Conservation (phyloP, 2,888 invertebrate species). For the Abscondita cerata region DNA sequence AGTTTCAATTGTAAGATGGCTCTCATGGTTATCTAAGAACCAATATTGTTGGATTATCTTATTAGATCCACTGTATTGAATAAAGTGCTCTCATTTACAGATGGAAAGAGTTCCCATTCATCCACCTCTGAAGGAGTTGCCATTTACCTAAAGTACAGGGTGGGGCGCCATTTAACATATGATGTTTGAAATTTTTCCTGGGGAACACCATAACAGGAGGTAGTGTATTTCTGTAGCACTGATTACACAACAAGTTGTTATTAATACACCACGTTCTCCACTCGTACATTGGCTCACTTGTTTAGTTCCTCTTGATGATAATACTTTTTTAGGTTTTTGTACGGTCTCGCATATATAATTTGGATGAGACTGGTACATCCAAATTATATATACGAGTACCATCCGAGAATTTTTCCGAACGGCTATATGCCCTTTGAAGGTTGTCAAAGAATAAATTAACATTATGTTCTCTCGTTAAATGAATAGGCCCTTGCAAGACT, state of each 20-base stretch:
- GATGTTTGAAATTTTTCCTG: neutral
- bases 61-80: too few species aligned
- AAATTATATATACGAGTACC: too few species aligned
- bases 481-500: slow-evolving; percentile 30
- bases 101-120: neutral
- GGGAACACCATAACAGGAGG: slow-evolving; percentile 5
- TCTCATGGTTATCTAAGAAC: too few species aligned
- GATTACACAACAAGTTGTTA: slow-evolving; percentile 4
- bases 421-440: slow-evolving; percentile 24
- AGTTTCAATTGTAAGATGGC: too few species aligned
- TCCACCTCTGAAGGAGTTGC: slow-evolving; percentile 4
- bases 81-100: too few species aligned
- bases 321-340: slow-evolving; percentile 26
- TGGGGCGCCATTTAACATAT: slow-evolving; percentile 1
- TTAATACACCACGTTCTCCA: slow-evolving; percentile 11
- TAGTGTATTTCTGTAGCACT: neutral
- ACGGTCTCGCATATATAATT: slow-evolving; percentile 35
- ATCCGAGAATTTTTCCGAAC: neutral
- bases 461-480: slow-evolving; percentile 39
- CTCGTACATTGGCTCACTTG: slow-evolving; percentile 18
- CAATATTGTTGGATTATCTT: too few species aligned
- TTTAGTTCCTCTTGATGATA: slow-evolving; percentile 9
- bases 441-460: slow-evolving; percentile 33
- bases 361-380: slow-evolving; percentile 8
- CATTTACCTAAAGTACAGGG: slow-evolving; percentile 10